Base-by-base conservation (phyloP, 2,888 invertebrate species). In the Cyclophora punctaria region DNA sequence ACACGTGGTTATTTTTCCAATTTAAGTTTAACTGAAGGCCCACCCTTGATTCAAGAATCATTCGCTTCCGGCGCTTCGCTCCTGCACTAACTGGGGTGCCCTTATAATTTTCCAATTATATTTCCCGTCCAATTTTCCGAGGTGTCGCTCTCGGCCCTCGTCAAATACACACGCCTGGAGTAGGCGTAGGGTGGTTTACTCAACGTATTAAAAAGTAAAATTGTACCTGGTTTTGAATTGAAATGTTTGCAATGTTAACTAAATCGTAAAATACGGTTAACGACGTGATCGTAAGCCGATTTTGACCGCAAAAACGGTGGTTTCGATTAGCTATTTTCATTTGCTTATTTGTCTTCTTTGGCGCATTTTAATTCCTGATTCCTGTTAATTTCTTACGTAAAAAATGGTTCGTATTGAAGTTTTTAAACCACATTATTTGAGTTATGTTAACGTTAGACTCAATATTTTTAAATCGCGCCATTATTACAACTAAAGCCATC, bases 41-140 rank as follows among this genome's bases (percentile, higher is more conserved):
- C 60, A 61, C 50, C 56, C 57, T 61, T 62, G 59, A 20, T 20
- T 20, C 20, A 64, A 65, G 62, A 69, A 67, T 68, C 57, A 60
- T 64, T 53, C 51, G 66, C 65, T 60, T 48, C 57, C 51, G 60
- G 66, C 52, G 49, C 55, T 44, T 44, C 44, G 37, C 37, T 37
- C 37, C 37, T 58, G 53, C 56, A 61, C 57, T 60, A 66, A 54
- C 64, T 77, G 78, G 78, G 77, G 75, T 71, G 71, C 75, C 83
- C 79, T 85, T 82, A 87, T 87, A 88, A 88, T 88, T 87, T 84
- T 85, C 87, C 86, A 87, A 88, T 88, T 88, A 88, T 87, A 86
- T 85, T 87, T 86, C 84, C 84, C 83, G 80, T 84, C 76, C 87
- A 87, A 87, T 87, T 87, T 88, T 87, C 86, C 87, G 73, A 83